Evolutionary conservation across 2,113 vertebrate genomes (phyloP).

Genomic region (Hipposideros armiger): DNA sequence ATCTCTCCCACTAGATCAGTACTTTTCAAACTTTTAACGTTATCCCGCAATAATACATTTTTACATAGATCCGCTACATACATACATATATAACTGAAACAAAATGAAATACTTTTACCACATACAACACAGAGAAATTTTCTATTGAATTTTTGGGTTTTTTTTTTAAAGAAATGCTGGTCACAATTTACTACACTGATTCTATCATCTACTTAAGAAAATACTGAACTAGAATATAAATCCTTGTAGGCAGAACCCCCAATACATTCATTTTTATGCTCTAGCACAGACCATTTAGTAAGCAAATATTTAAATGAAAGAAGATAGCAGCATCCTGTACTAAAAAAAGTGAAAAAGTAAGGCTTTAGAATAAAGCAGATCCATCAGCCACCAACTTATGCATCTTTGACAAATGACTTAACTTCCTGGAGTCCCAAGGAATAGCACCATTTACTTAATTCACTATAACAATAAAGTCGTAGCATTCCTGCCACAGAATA

Average conservation of each 20-base stretch:
- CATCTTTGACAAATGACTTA: background rate
- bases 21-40: constrained; percentile 1
- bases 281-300: background rate
- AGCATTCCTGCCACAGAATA: background rate
- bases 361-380: constrained; percentile 23
- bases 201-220: background rate
- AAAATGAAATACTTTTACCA: constrained; percentile 45
- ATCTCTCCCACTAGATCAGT: background rate
- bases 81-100: background rate
- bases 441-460: constrained; percentile 10
- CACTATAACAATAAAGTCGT: background rate
- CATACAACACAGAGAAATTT: background rate
- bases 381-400: background rate
- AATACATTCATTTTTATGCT: constrained; percentile 3
- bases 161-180: background rate
- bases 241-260: background rate
- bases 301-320: constrained; percentile 40
- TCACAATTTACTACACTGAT: background rate
- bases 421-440: background rate
- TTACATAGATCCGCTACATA: background rate
- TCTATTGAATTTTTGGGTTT: background rate
- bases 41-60: constrained; percentile 18
- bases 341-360: constrained; percentile 4
- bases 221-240: constrained; percentile 1
- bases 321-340: background rate